Evolutionary conservation across 2,797 vertebrate species (phyloP).

Genomic region (Melanotaenia trifasciata): DNA sequence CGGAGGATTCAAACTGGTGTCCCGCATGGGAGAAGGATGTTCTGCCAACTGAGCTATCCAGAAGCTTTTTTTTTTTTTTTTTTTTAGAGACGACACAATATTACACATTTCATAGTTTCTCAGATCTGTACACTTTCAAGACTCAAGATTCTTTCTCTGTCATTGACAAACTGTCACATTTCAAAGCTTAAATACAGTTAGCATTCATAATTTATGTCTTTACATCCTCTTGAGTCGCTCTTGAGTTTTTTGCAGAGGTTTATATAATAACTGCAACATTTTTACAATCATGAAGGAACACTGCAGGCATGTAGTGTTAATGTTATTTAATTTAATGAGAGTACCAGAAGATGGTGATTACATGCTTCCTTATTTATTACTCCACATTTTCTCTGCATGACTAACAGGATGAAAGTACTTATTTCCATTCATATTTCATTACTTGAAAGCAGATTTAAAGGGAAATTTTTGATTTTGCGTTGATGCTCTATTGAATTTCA

Average conservation of each 20-base stretch:
- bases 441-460: neutral
- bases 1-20: too few relatives aligned
- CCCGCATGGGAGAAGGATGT: too few relatives aligned
- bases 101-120: neutral
- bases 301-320: neutral
- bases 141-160: too few relatives aligned
- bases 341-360: neutral
- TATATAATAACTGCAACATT: neutral
- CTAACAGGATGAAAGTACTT: neutral
- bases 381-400: neutral
- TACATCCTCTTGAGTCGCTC: neutral
- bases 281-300: neutral
- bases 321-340: constrained; percentile 4
- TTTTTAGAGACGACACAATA: too few relatives aligned
- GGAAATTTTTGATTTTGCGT: constrained; percentile 16
- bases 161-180: neutral
- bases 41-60: too few relatives aligned
- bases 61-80: too few relatives aligned
- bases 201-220: neutral
- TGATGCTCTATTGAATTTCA: constrained; percentile 24
- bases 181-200: neutral
- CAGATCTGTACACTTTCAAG: neutral
- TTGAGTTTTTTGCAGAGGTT: neutral
- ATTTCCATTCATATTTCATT: neutral
- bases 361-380: neutral